These are phyloP conservation scores for Dendrolimus pini DNA, from an alignment of 2,888 invertebrate species.

Conservation along the genomic window DNA sequence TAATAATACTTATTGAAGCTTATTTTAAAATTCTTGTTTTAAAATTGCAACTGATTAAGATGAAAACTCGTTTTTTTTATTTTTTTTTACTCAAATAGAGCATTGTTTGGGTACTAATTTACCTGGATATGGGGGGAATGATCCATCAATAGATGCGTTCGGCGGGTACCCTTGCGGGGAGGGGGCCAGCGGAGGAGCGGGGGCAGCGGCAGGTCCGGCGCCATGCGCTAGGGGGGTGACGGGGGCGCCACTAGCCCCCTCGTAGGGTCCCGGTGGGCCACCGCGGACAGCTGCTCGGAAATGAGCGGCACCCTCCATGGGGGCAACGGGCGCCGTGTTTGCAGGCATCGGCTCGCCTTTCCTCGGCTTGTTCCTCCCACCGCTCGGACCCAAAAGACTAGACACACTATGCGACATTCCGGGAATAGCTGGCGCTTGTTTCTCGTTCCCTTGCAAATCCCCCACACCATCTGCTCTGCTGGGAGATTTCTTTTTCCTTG, in stretches of 20 bases:
- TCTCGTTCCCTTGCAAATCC: slow-evolving; percentile 40
- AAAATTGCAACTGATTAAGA: too few species aligned
- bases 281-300: neutral
- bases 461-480: slow-evolving; percentile 36
- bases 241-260: neutral
- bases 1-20: too few species aligned
- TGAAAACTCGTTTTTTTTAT: too few species aligned
- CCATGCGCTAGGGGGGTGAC: neutral
- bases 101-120: slow-evolving; percentile 7
- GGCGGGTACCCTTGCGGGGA: neutral
- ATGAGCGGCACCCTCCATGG: slow-evolving; percentile 25
- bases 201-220: neutral
- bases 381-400: slow-evolving; percentile 46
- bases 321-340: slow-evolving; percentile 25
- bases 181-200: neutral
- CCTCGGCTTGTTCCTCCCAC: slow-evolving; percentile 24
- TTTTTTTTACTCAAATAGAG: too few species aligned
- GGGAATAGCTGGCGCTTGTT: slow-evolving; percentile 21
- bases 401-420: slow-evolving; percentile 66
- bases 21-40: too few species aligned
- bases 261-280: neutral
- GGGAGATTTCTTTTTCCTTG: slow-evolving; percentile 64
- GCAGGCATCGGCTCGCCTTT: slow-evolving; percentile 23
- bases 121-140: slow-evolving; percentile 55
- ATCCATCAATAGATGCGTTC: neutral